Evolutionary conservation across 2,113 vertebrate genomes (phyloP).

Genomic region (Mormyrus iriodes): DNA sequence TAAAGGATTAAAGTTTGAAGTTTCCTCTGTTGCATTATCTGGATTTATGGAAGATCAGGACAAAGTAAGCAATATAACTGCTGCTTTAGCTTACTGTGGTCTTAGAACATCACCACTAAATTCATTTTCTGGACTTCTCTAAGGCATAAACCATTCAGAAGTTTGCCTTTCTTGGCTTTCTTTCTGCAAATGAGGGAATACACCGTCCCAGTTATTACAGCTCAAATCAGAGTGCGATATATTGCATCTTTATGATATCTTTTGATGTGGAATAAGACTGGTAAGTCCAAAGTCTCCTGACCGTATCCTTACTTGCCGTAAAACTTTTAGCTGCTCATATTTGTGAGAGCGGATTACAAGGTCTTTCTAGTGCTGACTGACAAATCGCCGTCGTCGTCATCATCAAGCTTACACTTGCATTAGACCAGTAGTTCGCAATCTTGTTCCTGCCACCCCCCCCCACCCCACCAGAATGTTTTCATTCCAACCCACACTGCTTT

Average conservation of each 20-base stretch:
- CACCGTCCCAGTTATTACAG: neutral
- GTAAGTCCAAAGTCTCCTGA: neutral
- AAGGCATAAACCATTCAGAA: neutral
- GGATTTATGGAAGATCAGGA: neutral
- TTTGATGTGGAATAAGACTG: neutral
- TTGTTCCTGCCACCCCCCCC: too few species aligned
- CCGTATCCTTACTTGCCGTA: neutral
- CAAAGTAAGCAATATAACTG: neutral
- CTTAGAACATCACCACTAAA: neutral
- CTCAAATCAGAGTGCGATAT: neutral
- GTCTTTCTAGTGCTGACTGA: neutral
- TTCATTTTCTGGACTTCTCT: neutral
- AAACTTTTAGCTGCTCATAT: neutral
- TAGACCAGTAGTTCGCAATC: neutral
- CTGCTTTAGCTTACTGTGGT: neutral
- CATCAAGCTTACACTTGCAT: neutral
- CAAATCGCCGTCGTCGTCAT: neutral
- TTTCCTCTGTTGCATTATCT: neutral
- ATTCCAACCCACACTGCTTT: neutral
- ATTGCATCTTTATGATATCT: neutral
- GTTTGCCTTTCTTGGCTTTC: neutral
- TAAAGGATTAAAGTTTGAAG: neutral
- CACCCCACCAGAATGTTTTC: too few species aligned
- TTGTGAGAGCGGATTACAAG: neutral
- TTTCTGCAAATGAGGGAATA: neutral